Evolutionary conservation across 2,797 vertebrate genomes (phyloP).

Genomic region (Lycodopsis pacificus): DNA sequence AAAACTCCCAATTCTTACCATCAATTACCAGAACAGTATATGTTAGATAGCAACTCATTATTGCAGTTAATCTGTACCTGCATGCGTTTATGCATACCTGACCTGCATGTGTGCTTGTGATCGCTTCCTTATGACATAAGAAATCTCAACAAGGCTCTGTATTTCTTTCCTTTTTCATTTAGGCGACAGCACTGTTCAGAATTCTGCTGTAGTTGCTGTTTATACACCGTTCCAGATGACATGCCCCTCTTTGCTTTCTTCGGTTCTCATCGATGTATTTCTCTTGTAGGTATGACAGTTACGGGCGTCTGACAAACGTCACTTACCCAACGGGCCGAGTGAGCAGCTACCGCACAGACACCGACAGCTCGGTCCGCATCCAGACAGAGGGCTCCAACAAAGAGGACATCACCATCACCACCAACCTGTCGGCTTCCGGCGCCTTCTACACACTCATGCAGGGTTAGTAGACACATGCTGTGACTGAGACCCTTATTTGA

Average conservation of each 20-base stretch:
- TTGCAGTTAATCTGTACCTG: slow-evolving; percentile 34
- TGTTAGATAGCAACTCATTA: slow-evolving; percentile 29
- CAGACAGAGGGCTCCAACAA: slow-evolving; percentile 95
- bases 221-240: slow-evolving; percentile 17
- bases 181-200: slow-evolving; percentile 31
- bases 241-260: slow-evolving; percentile 28
- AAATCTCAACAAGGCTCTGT: slow-evolving; percentile 18
- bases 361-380: slow-evolving; percentile 93
- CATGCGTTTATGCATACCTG: slow-evolving; percentile 41
- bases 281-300: slow-evolving; percentile 92
- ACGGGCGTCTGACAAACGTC: slow-evolving; percentile 95
- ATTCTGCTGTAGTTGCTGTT: slow-evolving; percentile 38
- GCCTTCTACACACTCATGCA: slow-evolving; percentile 98
- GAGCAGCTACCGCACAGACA: slow-evolving; percentile 94
- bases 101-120: slow-evolving; percentile 34
- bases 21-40: slow-evolving; percentile 43
- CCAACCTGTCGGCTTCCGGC: slow-evolving; percentile 96
- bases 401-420: slow-evolving; percentile 96
- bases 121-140: slow-evolving; percentile 27
- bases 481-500: neutral
- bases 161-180: neutral
- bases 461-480: slow-evolving; percentile 79
- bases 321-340: slow-evolving; percentile 97
- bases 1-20: slow-evolving; percentile 15
- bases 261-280: slow-evolving; percentile 47